These are phyloP conservation scores for Chaetodon auriga DNA, from an alignment of 2,113 vertebrate species.

Conservation along the genomic window DNA sequence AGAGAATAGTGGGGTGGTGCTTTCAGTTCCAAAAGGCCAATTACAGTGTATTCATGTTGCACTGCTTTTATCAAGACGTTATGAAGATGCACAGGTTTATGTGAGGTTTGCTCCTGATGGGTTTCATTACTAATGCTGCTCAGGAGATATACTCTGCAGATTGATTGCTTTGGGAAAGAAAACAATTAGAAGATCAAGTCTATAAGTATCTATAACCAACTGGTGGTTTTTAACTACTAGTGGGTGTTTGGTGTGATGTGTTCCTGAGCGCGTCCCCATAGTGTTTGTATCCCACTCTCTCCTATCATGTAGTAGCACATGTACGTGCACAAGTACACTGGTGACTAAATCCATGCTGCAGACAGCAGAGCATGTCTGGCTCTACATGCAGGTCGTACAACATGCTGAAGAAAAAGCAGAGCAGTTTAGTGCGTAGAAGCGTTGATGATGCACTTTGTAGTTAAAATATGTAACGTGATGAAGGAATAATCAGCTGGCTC, in stretches of 20 bases:
- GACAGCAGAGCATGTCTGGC: too few species aligned
- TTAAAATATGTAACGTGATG: background rate
- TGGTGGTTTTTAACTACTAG: background rate
- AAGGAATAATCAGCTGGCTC: background rate
- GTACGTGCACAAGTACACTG: too few species aligned
- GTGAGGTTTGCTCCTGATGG: background rate
- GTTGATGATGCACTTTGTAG: background rate
- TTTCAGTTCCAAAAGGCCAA: constrained; percentile 64
- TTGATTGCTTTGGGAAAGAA: background rate
- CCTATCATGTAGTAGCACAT: background rate
- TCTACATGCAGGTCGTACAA: background rate
- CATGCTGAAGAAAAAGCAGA: background rate
- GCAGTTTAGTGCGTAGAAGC: too few species aligned
- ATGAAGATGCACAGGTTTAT: constrained; percentile 29
- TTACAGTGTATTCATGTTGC: constrained; percentile 51
- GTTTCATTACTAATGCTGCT: background rate
- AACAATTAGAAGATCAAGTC: background rate
- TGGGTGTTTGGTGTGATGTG: background rate
- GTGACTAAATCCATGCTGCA: background rate
- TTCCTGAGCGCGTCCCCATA: background rate
- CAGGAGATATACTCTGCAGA: background rate
- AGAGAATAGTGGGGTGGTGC: constrained; percentile 52
- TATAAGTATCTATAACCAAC: background rate
- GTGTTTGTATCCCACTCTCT: background rate
- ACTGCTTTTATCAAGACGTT: constrained; percentile 51